Evolutionary conservation across 1,140 invertebrate species (phyloP).

Genomic region (Tetranychus cinnabarinus): DNA sequence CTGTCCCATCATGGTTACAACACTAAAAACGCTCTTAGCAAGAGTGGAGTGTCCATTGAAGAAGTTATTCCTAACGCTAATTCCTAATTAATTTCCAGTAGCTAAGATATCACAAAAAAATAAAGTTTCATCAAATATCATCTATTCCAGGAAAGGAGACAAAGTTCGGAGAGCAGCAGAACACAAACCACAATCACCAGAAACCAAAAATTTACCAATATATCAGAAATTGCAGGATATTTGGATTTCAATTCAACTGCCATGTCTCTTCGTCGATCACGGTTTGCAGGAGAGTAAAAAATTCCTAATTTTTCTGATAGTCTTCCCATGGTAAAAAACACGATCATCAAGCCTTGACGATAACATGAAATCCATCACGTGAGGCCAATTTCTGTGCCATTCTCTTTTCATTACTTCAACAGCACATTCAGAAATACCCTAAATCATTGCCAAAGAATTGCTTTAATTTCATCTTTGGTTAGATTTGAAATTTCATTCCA

Average conservation of each 20-base stretch:
- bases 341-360: conserved; percentile 39
- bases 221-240: neutral
- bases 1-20: neutral
- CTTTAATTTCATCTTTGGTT: neutral
- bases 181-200: neutral
- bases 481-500: neutral
- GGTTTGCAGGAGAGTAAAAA: conserved; percentile 28
- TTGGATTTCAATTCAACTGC: neutral
- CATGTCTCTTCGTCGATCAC: conserved; percentile 2
- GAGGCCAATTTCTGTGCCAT: conserved; percentile 86
- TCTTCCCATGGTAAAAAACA: conserved; percentile 59
- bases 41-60: neutral
- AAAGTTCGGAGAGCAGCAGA: conserved; percentile 34
- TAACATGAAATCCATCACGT: conserved; percentile 22
- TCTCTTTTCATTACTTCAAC: conserved; percentile 85
- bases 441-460: neutral
- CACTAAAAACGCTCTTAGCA: neutral
- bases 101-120: conserved; percentile 3
- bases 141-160: conserved; percentile 73
- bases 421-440: conserved; percentile 57
- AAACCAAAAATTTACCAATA: conserved; percentile 16
- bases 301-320: conserved; percentile 71
- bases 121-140: conserved; percentile 36
- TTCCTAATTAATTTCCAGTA: neutral
- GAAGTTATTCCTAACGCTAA: neutral